Base-by-base conservation (phyloP, 2,797 vertebrate species). In the Poeciliopsis gracilis region DNA sequence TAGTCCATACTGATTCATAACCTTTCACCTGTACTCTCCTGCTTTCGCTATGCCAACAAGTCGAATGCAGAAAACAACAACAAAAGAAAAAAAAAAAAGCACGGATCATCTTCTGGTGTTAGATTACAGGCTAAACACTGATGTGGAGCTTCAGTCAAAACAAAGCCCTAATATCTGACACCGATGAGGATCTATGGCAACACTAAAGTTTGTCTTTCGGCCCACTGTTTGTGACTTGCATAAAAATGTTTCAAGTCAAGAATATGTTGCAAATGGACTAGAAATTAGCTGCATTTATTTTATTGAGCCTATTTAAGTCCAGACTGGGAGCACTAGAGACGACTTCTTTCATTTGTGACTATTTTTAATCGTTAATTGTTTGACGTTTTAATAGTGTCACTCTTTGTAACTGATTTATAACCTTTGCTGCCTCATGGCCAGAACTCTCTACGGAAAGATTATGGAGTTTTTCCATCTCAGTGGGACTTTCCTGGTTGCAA, bases 81-180 rank as follows among this genome's bases (percentile, higher is more conserved):
- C 16, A 47, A 16, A 49, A 49, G 4, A 45, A 15, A 1, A 63
- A 20, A 61, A 1, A 38, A 18, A 41, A 41, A 66, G 11, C 11
- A 25, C 23, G 1, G 36, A 41, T 12, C 3, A 2, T 67, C 36
- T 25, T 41, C 38, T 67, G 38, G 66, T 70, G 41, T 38, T 41
- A 12, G 20, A 38, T 67, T 67, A 67, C 63, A 67, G 33, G 36
- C 0, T 67, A 23, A 67, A 67, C 63, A 25, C 36, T 66, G 57
- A 66, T 18, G 33, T 66, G 33, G 18, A 66, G 33, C 23, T 8
- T 66, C 36, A 73, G 55, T 83, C 43, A 79, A 55, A 55, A n/a
- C 12, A 38, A 66, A 36, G 25, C 66, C 70, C 18, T 59, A 69
- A 81, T 83, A 86, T 78, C 30, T 46, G 69, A 88, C 43, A 71